Evolutionary conservation across 23 tunicate species (phyloP), one percentile per base, ranked within the genome.

Genomic region (Styela plicata): DNA sequence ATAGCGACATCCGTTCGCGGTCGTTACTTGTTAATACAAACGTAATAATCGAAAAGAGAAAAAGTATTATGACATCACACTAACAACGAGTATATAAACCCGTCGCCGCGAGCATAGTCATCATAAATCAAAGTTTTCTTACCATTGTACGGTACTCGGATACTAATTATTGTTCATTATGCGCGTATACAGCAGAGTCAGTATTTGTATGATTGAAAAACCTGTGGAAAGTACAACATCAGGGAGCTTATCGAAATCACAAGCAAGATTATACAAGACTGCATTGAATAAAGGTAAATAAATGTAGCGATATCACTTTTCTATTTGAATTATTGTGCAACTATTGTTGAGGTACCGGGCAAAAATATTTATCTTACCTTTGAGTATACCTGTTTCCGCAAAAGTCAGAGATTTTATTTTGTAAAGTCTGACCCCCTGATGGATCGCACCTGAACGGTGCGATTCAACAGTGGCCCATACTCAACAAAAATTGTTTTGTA

Each of bases 181-280:
- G 81, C 81, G 81, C 27, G 66, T 76, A 21, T 76, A 76, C 73
- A 73, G 79, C 69, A 32, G 82, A 13, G 76, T 74, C 83, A 92
- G 97, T 29, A 80, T 92, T 36, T 74, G 89, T 64, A 92, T 92
- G 97, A 82, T 92, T 63, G 97, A 92, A 80, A 70, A 85, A 19
- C 63, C 92, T 22, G 53, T 25, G 31, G 81, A 76, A 20, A 44
- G 73, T 44, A 27, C 30, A 27, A n/a, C n/a, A n/a, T n/a, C n/a
- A n/a, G 66, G 66, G 65, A 52, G 64, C 27, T 76, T 53, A 76
- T 76, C 81, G 64, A 76, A 44, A 44, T 22, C 81, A 17, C 64
- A 76, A 53, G 64, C 81, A 25, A 76, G 37, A 32, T 36, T 71
- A 28, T 71, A 71, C 34, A 33, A 71, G 32, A 7, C 57, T 13